phyloP scores from a whole-genome alignment of 2,888 invertebrate genomes.

The Teleogryllus oceanicus region DNA sequence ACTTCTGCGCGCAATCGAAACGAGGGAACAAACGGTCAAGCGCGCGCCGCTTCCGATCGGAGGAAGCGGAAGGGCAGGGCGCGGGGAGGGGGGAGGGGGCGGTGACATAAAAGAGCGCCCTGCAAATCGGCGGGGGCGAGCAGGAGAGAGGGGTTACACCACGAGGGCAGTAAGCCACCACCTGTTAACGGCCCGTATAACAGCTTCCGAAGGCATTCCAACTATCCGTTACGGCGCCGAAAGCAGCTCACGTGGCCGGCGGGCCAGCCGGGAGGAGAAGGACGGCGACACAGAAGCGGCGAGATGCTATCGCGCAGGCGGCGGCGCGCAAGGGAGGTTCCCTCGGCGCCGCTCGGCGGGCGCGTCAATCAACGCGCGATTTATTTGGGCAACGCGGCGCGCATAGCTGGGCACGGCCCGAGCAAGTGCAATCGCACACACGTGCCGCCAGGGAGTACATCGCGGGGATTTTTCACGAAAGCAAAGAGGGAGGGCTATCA shows the following conservation, averaged over 20 bases:
- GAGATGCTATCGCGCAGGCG: too few relatives aligned
- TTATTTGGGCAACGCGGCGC: too few relatives aligned
- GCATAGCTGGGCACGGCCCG: too few relatives aligned
- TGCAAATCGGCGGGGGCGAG: background rate
- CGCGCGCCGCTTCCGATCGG: background rate
- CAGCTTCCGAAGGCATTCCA: slow-evolving; percentile 6
- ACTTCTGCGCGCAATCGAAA: background rate
- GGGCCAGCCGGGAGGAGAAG: background rate
- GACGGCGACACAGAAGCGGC: too few relatives aligned
- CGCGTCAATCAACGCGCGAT: too few relatives aligned
- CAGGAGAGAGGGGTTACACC: background rate
- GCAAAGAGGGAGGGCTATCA: too few relatives aligned
- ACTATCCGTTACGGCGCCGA: background rate
- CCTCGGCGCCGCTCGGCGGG: too few relatives aligned
- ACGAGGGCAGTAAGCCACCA: slow-evolving; percentile 18
- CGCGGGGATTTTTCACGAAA: too few relatives aligned
- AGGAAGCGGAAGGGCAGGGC: background rate
- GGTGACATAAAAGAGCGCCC: background rate
- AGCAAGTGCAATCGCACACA: too few relatives aligned
- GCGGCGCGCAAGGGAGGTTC: too few relatives aligned
- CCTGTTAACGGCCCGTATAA: slow-evolving; percentile 18
- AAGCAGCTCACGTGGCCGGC: background rate
- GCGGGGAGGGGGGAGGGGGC: background rate
- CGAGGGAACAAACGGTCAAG: background rate
- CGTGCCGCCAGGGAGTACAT: too few relatives aligned